Conservation (phyloP, 2,888 invertebrate species). For the Luffia ferchaultella region DNA sequence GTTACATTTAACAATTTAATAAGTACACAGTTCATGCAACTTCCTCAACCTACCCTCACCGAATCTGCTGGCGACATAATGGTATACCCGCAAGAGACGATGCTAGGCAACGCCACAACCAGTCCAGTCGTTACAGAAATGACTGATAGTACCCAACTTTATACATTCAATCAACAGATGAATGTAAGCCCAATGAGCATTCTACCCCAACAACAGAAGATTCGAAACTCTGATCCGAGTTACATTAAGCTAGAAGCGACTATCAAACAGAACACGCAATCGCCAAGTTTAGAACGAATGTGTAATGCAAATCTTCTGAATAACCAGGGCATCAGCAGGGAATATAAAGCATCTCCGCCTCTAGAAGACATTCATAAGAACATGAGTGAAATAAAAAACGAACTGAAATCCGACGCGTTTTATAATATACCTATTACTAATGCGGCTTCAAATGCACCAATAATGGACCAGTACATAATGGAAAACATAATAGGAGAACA, state of each 20-base stretch:
- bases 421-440: slow-evolving; percentile 41
- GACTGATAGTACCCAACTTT: slow-evolving; percentile 38
- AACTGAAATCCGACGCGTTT: slow-evolving; percentile 50
- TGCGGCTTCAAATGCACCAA: slow-evolving; percentile 32
- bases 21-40: slow-evolving; percentile 54
- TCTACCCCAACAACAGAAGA: slow-evolving; percentile 44
- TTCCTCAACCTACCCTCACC: slow-evolving; percentile 41
- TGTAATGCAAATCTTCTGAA: slow-evolving; percentile 41
- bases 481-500: slow-evolving; percentile 53
- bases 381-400: slow-evolving; percentile 52
- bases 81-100: slow-evolving; percentile 39
- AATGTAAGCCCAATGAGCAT: slow-evolving; percentile 43
- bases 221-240: slow-evolving; percentile 46
- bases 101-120: slow-evolving; percentile 40
- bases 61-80: slow-evolving; percentile 44
- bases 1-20: slow-evolving; percentile 56
- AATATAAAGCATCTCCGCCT: slow-evolving; percentile 53
- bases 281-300: slow-evolving; percentile 51
- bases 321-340: slow-evolving; percentile 34
- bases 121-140: slow-evolving; percentile 33
- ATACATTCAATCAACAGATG: slow-evolving; percentile 48
- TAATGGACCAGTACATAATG: slow-evolving; percentile 49
- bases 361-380: slow-evolving; percentile 53
- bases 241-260: slow-evolving; percentile 56
- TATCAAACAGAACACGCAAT: slow-evolving; percentile 55